Base-by-base conservation (phyloP, 2,113 vertebrate genomes). In the Oncorhynchus mykiss region DNA sequence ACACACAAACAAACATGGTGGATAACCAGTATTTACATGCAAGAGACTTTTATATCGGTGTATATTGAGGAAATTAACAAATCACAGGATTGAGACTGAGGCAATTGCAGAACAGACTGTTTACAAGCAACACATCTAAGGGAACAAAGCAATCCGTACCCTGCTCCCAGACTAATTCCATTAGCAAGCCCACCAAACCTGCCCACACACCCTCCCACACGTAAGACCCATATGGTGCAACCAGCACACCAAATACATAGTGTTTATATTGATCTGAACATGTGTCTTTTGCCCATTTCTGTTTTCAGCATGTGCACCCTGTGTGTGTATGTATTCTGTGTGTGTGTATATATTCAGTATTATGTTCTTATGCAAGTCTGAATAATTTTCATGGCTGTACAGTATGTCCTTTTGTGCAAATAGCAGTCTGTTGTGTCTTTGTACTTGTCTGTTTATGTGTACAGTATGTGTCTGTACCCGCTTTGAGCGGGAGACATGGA, bases 181-280 rank as follows among this genome's bases (percentile, higher is more conserved):
- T 20, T 68, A 68, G 31, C 64, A 25, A 25, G 11, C 64, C 67
- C 65, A 18, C 67, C 29, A 18, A 68, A 34, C 67, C 29, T 68
- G 67, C 67, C 67, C 18, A 68, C 67, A 29, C 67, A 20, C 67
- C 31, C 67, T 68, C 29, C 67, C 67, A 68, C 67, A 68, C 67
- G 29, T 18, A 31, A 68, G 29, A 68, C 67, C 59, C 59, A 2
- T 16, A 4, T 8, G 18, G 18, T 20, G 24, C 29, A 68, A 20
- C n/a, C 14, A 68, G 29, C 8, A 27, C 16, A n/a, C 16, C 67
- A 68, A 34, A 62, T 22, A 62, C 2, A 62, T 3, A 8, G 31
- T 22, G 8, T 34, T 18, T 68, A 16, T 39, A 22, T 8, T 20
- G 29, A 6, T 45, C 31, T 31, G 67, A 45, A 39, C 13, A 18